phyloP scores from a whole-genome alignment of 2,113 vertebrate species.

The Climacteris rufus region DNA sequence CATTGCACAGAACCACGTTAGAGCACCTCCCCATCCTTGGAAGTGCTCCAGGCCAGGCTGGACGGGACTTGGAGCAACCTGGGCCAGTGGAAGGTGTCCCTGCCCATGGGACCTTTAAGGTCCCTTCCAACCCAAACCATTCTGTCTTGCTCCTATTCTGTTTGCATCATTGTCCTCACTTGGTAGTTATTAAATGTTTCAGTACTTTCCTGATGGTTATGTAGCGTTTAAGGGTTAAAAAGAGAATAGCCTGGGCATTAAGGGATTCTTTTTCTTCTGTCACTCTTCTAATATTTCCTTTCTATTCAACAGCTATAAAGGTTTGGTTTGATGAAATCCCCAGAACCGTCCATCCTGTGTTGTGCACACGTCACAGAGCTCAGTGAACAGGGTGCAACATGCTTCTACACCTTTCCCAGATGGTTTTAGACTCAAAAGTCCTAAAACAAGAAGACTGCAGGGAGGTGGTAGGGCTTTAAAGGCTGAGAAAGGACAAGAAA shows the following conservation, averaged over 20 bases:
- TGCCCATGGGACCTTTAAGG: background rate
- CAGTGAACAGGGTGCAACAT: background rate
- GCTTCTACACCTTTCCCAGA: background rate
- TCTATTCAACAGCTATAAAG: background rate
- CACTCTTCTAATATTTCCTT: background rate
- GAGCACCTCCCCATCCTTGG: background rate
- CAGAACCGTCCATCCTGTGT: rapidly evolving
- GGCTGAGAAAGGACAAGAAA: background rate
- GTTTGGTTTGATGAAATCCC: background rate
- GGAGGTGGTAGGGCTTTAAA: background rate
- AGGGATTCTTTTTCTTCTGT: background rate
- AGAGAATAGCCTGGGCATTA: background rate
- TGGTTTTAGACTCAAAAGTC: background rate
- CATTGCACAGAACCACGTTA: background rate
- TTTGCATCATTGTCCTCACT: background rate
- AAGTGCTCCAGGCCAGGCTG: background rate
- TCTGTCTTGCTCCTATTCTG: background rate
- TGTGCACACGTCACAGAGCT: background rate
- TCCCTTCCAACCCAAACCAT: background rate
- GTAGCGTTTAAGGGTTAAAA: background rate
- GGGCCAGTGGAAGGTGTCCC: background rate
- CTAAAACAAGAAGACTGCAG: background rate
- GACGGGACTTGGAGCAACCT: background rate
- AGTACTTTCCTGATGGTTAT: background rate
- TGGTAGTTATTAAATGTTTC: background rate